phyloP scores from a whole-genome alignment of 2,797 vertebrate species.

The Austrolebias charrua region DNA sequence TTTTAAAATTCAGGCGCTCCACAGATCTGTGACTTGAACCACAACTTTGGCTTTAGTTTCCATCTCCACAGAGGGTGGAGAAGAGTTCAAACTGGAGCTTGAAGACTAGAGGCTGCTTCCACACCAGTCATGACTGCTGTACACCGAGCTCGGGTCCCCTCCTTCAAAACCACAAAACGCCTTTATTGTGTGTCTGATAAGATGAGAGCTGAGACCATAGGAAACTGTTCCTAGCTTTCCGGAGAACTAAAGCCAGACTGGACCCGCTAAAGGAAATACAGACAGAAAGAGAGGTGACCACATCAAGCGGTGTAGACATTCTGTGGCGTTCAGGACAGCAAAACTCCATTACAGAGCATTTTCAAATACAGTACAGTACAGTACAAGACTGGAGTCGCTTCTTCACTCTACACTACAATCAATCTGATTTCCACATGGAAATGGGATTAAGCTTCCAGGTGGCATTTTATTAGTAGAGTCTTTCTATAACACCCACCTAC shows the following conservation, averaged over 20 bases:
- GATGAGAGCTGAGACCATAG: constrained; percentile 47
- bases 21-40: constrained; percentile 59
- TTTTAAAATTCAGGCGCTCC: constrained; percentile 45
- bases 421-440: constrained; percentile 59
- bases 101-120: constrained; percentile 22
- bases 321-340: constrained; percentile 18
- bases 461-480: constrained; percentile 57
- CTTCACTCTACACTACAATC: constrained; percentile 57
- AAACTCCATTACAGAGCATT: constrained; percentile 28
- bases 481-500: constrained; percentile 31
- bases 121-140: constrained; percentile 19
- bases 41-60: constrained; percentile 60
- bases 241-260: constrained; percentile 25
- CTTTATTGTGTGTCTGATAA: constrained; percentile 61
- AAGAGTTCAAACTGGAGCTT: constrained; percentile 34
- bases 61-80: constrained; percentile 42
- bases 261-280: constrained; percentile 15
- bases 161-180: constrained; percentile 56
- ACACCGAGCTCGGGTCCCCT: constrained; percentile 30
- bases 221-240: constrained; percentile 48
- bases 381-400: constrained; percentile 30
- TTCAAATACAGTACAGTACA: no score
- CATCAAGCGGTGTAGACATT: constrained; percentile 40
- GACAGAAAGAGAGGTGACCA: constrained; percentile 34
- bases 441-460: constrained; percentile 29